phyloP scores from a whole-genome alignment of 2,888 invertebrate genomes.

The Thereva nobilitata region DNA sequence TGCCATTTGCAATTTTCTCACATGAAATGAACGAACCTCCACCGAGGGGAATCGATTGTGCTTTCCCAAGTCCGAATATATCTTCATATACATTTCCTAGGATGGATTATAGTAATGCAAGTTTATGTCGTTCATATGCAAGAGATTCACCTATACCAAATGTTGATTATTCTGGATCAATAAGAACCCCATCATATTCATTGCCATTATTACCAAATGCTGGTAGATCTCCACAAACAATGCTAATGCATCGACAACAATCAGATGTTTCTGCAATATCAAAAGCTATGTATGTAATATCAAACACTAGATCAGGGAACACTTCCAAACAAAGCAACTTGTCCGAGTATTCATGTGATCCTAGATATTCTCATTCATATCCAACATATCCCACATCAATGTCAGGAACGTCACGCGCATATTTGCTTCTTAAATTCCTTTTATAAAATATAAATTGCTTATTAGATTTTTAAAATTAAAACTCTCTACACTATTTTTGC shows the following conservation, averaged over 20 bases:
- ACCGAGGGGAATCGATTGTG: slow-evolving; percentile 37
- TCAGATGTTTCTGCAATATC: slow-evolving; percentile 37
- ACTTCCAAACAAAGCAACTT: slow-evolving; percentile 35
- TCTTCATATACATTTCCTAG: slow-evolving; percentile 45
- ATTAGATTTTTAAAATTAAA: too few species aligned
- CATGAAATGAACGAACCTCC: slow-evolving; percentile 41
- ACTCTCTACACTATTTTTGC: too few species aligned
- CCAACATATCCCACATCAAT: slow-evolving; percentile 20
- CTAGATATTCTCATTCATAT: slow-evolving; percentile 2
- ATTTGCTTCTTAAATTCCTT: too few species aligned
- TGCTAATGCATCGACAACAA: slow-evolving; percentile 45
- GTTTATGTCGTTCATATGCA: slow-evolving; percentile 52
- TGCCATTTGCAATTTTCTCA: slow-evolving; percentile 54
- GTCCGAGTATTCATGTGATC: slow-evolving; percentile 19
- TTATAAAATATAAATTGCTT: too few species aligned
- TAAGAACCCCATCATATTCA: background rate
- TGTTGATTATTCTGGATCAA: slow-evolving; percentile 7
- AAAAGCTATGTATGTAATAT: background rate
- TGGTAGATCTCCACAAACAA: too few species aligned
- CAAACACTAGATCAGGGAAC: slow-evolving; percentile 11
- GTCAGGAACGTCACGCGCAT: background rate
- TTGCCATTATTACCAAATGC: too few species aligned
- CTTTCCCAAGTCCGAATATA: slow-evolving; percentile 51
- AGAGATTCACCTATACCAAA: slow-evolving; percentile 16
- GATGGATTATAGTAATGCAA: slow-evolving; percentile 36